These are phyloP conservation scores for Eupithecia abbreviata DNA, from an alignment of 2,888 invertebrate genomes.

Conservation along the genomic window DNA sequence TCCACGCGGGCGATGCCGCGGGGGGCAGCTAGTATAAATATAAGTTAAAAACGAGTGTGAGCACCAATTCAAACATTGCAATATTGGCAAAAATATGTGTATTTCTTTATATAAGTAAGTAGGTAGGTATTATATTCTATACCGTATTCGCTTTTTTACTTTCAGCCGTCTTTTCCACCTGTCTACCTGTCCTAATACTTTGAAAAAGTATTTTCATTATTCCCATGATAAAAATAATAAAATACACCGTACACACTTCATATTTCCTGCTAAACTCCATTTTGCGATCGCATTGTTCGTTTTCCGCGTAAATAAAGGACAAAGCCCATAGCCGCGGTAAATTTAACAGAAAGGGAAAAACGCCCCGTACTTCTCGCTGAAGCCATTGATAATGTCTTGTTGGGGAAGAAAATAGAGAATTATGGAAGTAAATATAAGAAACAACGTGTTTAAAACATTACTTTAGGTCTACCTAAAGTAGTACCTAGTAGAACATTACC, in stretches of 20 bases:
- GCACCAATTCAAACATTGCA: too few species aligned
- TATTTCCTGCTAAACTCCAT: conserved; percentile 32
- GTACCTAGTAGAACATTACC: too few species aligned
- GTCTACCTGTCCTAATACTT: not conserved
- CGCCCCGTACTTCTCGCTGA: conserved; percentile 15
- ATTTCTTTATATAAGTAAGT: too few species aligned
- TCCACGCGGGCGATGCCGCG: too few species aligned
- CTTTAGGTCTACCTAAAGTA: too few species aligned
- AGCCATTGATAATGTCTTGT: conserved; percentile 21
- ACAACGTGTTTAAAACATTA: not conserved
- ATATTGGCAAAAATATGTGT: too few species aligned
- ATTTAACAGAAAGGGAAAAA: conserved; percentile 33
- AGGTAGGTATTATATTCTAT: too few species aligned
- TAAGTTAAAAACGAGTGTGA: too few species aligned
- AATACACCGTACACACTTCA: conserved; percentile 22
- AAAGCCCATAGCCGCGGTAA: conserved; percentile 27
- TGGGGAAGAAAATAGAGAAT: not conserved
- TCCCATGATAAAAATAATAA: conserved; percentile 20
- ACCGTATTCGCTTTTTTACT: not conserved
- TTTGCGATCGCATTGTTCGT: conserved; percentile 31
- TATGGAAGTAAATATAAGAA: not conserved
- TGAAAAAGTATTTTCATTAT: conserved; percentile 16
- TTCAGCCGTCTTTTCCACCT: not conserved
- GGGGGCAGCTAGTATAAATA: too few species aligned
- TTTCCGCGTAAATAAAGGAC: conserved; percentile 33